phyloP scores from a whole-genome alignment of 2,113 vertebrate genomes.

The Myodes glareolus region DNA sequence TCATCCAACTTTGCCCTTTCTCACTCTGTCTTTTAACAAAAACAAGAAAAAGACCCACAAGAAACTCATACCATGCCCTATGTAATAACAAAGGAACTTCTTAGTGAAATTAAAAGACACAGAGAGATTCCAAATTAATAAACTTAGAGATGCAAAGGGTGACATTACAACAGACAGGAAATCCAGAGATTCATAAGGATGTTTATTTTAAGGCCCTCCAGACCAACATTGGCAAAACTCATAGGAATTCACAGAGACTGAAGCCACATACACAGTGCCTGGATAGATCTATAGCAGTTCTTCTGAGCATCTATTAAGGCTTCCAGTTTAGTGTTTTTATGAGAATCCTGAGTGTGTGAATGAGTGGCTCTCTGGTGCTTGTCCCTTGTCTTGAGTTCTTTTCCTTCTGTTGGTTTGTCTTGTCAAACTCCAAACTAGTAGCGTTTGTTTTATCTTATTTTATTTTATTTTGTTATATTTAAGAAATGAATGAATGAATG shows the following conservation, averaged over 20 bases:
- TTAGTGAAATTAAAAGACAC: not conserved
- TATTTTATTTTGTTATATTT: not conserved
- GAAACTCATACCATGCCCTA: not conserved
- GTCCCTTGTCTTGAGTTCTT: not conserved
- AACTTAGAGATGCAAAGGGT: not conserved
- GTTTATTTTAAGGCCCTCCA: not conserved
- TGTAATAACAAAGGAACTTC: not conserved
- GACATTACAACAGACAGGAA: not conserved
- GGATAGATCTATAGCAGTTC: not conserved
- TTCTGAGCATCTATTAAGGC: not conserved
- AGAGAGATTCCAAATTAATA: not conserved
- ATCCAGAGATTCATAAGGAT: not conserved
- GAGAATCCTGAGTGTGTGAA: not conserved
- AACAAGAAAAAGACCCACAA: not conserved
- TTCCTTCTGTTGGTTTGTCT: not conserved
- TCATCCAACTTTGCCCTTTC: not conserved
- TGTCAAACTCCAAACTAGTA: not conserved
- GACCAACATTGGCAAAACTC: not conserved
- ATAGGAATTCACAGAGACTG: not conserved
- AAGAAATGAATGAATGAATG: not conserved
- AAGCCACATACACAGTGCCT: not conserved
- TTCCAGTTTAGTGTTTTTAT: too few species aligned
- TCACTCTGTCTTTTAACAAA: not conserved
- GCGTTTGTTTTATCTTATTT: not conserved
- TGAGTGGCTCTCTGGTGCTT: not conserved